Percentiles rank a stretch among this genome's conserved stretches.
Conservation (phyloP, 1,140 invertebrate species). For the Mercenaria mercenaria region DNA sequence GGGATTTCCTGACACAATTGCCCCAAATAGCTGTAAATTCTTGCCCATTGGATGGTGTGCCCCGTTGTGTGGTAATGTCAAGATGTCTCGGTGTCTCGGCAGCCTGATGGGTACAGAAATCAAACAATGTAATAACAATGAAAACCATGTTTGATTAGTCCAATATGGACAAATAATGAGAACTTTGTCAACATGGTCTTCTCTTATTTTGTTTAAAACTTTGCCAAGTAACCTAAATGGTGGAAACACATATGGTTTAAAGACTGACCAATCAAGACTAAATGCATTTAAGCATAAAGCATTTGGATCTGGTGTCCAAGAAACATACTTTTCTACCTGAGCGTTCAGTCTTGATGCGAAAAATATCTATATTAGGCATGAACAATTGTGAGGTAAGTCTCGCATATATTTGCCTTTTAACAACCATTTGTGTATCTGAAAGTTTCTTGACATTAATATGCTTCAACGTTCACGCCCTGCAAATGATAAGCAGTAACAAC, state of each 20-base stretch:
- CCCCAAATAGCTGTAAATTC: neutral
- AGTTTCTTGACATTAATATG: slow-evolving; percentile 2
- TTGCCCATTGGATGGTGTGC: neutral
- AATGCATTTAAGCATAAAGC: slow-evolving; percentile 1
- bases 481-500: slow-evolving; percentile 15
- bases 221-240: neutral
- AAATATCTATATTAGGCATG: slow-evolving; percentile 1
- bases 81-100: neutral
- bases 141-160: neutral
- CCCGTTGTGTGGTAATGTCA: neutral
- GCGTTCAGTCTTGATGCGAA: slow-evolving; percentile 28
- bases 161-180: neutral
- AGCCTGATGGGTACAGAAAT: neutral
- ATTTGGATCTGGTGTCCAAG: slow-evolving; percentile 15
- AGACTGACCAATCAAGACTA: neutral
- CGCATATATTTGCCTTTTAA: slow-evolving; percentile 36
- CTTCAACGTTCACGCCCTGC: neutral
- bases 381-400: slow-evolving; percentile 47
- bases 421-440: slow-evolving; percentile 20
- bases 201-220: neutral
- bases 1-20: neutral
- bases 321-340: slow-evolving; percentile 7
- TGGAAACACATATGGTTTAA: slow-evolving; percentile 38
- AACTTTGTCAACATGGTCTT: neutral
- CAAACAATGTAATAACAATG: neutral